Percentiles rank a stretch among this genome's conserved stretches.
phyloP scores from a whole-genome alignment of 2,888 invertebrate species.

The Proisotoma minuta region DNA sequence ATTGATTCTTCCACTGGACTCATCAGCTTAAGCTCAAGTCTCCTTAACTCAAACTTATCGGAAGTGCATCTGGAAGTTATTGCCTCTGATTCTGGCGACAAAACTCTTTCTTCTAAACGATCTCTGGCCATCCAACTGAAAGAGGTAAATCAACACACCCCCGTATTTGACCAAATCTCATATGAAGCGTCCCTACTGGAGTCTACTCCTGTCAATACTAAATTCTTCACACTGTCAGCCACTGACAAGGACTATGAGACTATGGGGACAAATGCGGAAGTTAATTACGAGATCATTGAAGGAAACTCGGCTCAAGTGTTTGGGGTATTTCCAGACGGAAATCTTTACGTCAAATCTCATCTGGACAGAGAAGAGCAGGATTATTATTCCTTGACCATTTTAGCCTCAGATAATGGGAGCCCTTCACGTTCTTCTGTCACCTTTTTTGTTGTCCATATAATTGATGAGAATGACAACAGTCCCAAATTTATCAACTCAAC shows the following conservation, averaged over 20 bases:
- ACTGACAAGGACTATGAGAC: conserved; percentile 85
- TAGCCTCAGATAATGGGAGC: conserved; percentile 73
- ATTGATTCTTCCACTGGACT: conserved; percentile 84
- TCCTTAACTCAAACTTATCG: conserved; percentile 65
- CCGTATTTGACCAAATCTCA: conserved; percentile 83
- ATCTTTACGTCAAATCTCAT: conserved; percentile 75
- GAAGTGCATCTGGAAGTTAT: conserved; percentile 70
- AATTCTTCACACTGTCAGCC: conserved; percentile 84
- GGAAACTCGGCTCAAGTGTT: conserved; percentile 79
- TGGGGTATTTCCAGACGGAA: conserved; percentile 93
- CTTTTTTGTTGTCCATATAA: conserved; percentile 84
- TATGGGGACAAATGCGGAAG: conserved; percentile 71
- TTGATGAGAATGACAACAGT: conserved; percentile 94
- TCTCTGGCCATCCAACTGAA: conserved; percentile 67
- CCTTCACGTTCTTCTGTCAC: conserved; percentile 77
- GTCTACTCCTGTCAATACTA: conserved; percentile 82
- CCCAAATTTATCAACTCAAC: conserved; percentile 87
- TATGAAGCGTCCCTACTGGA: conserved; percentile 89
- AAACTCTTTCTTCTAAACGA: conserved; percentile 67
- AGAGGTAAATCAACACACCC: conserved; percentile 93
- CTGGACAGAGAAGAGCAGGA: conserved; percentile 86
- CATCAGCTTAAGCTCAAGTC: conserved; percentile 76
- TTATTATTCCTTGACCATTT: conserved; percentile 82
- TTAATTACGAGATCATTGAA: conserved; percentile 76
- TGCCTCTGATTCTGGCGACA: conserved; percentile 77